These are phyloP conservation scores for Lymantria dispar DNA, from an alignment of 2,888 invertebrate species.

Conservation along the genomic window DNA sequence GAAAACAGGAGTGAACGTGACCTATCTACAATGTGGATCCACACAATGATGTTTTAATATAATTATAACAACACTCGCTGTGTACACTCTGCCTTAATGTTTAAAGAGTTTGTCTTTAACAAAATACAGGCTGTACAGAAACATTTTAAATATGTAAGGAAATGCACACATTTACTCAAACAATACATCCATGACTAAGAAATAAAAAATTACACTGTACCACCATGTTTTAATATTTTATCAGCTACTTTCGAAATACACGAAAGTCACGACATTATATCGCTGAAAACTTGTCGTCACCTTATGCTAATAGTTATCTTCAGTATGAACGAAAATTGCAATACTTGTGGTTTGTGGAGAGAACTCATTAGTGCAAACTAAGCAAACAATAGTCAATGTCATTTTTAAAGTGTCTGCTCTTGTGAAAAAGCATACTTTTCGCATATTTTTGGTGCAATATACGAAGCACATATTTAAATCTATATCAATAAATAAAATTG, in stretches of 20 bases:
- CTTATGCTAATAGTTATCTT: slow-evolving; percentile 7
- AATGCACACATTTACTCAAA: not conserved
- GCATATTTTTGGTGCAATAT: not conserved
- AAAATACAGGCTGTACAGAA: not conserved
- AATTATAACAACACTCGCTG: not conserved
- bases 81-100: not conserved
- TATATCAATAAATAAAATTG: too few relatives aligned
- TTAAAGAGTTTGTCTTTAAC: not conserved
- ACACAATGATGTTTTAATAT: slow-evolving; percentile 15
- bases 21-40: slow-evolving; percentile 18
- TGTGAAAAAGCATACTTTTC: slow-evolving; percentile 7
- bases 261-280: slow-evolving; percentile 4
- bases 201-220: slow-evolving; percentile 1
- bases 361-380: slow-evolving; percentile 20
- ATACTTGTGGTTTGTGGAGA: slow-evolving; percentile 15
- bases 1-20: slow-evolving; percentile 22
- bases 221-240: slow-evolving; percentile 6
- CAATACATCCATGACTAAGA: too few relatives aligned
- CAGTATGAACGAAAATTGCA: slow-evolving; percentile 8
- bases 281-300: slow-evolving; percentile 1
- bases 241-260: slow-evolving; percentile 7
- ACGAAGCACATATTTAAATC: not conserved
- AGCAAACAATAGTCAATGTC: slow-evolving; percentile 19
- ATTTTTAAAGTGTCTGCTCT: slow-evolving; percentile 12
- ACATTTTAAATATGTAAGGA: not conserved